Percentiles rank a stretch among this genome's conserved stretches.
Evolutionary conservation across 2,797 vertebrate species (phyloP).

Genomic region (Chiroxiphia lanceolata): DNA sequence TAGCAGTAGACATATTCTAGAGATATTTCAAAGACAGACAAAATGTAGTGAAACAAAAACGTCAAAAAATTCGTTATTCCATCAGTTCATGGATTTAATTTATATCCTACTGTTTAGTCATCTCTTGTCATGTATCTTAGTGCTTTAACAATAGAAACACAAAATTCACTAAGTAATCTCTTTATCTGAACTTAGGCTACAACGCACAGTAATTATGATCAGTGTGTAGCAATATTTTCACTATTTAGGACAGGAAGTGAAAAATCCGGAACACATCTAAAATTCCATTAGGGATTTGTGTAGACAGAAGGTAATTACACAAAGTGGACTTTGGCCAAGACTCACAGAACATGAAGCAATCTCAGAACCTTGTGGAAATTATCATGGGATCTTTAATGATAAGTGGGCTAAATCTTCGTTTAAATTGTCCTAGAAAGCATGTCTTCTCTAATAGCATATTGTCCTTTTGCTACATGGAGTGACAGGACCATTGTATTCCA

Average conservation of each 20-base stretch:
- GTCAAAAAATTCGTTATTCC: neutral
- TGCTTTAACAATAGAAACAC: neutral
- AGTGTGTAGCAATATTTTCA: constrained; percentile 22
- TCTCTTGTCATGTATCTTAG: neutral
- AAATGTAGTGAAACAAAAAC: neutral
- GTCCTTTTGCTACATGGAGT: neutral
- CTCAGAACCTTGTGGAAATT: constrained; percentile 43
- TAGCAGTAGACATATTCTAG: neutral
- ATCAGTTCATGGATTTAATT: neutral
- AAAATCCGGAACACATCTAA: constrained; percentile 47
- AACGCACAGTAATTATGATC: neutral
- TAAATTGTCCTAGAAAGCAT: neutral
- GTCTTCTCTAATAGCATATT: neutral
- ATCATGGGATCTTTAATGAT: constrained; percentile 25
- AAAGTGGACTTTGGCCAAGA: constrained; percentile 64
- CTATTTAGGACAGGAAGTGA: constrained; percentile 42
- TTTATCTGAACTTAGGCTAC: neutral
- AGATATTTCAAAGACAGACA: neutral
- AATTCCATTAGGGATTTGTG: constrained; percentile 44
- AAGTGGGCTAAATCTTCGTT: neutral
- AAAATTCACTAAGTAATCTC: neutral
- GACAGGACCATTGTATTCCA: neutral
- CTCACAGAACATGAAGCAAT: constrained; percentile 12
- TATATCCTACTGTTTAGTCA: neutral
- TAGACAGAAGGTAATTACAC: constrained; percentile 65